Evolutionary conservation across 2,113 vertebrate genomes (phyloP).

Genomic region (Myotis yumanensis): DNA sequence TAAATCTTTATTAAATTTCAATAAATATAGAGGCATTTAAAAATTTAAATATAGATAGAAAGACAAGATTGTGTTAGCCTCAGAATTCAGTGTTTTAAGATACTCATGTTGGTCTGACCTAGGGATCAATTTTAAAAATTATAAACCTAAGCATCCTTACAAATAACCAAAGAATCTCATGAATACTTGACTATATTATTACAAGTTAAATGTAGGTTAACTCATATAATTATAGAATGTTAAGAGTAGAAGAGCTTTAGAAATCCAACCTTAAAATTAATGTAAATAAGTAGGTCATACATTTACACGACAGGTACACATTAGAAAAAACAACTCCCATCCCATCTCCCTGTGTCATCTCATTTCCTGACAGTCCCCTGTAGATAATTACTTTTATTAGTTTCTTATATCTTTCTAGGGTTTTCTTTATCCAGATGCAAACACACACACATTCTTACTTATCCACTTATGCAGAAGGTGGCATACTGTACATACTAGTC

Average conservation of each 20-base stretch:
- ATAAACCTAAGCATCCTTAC: neutral
- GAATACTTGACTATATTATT: conserved; percentile 20
- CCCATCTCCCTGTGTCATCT: neutral
- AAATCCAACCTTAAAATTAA: conserved; percentile 27
- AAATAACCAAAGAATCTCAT: neutral
- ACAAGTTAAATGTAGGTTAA: conserved; percentile 30
- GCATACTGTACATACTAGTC: neutral
- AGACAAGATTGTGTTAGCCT: neutral
- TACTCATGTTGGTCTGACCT: neutral
- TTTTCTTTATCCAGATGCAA: neutral
- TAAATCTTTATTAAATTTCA: conserved; percentile 33
- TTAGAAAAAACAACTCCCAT: neutral
- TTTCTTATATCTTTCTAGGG: conserved; percentile 22
- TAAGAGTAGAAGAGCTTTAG: conserved; percentile 20
- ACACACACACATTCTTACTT: neutral
- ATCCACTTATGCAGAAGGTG: neutral
- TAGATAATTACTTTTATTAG: neutral
- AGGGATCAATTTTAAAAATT: neutral
- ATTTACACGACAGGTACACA: neutral
- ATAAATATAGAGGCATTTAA: neutral
- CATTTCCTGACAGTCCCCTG: neutral
- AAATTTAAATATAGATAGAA: neutral
- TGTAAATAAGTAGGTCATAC: neutral
- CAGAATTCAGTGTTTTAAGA: conserved; percentile 1
- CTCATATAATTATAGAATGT: neutral